Evolutionary conservation across 2,797 vertebrate species (phyloP).

Genomic region (Chiroxiphia lanceolata): DNA sequence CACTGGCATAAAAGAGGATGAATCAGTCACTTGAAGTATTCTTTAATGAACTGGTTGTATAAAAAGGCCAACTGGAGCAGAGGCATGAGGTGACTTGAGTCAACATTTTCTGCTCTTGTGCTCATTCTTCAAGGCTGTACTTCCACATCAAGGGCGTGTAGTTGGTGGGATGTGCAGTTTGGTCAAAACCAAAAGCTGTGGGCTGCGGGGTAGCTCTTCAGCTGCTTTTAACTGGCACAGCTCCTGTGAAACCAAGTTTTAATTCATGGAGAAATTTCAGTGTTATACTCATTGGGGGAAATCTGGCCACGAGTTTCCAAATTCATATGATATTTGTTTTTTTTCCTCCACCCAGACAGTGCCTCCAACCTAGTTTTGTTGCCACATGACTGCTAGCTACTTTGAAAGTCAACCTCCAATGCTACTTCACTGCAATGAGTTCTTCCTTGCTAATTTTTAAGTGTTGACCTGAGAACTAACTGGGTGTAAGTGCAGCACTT

Average conservation of each 20-base stretch:
- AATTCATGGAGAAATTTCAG: background rate
- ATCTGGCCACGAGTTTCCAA: background rate
- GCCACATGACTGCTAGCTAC: background rate
- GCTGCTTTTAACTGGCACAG: background rate
- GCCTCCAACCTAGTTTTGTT: background rate
- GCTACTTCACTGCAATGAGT: background rate
- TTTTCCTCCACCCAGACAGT: conserved; percentile 13
- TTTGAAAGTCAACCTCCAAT: background rate
- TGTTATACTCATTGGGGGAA: background rate
- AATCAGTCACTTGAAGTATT: conserved; percentile 20
- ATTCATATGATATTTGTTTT: background rate
- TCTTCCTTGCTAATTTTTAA: background rate
- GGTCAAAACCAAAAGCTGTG: background rate
- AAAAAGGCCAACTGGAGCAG: background rate
- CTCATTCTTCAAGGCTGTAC: background rate
- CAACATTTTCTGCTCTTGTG: conserved; percentile 12
- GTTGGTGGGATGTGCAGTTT: background rate
- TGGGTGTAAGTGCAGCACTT: background rate
- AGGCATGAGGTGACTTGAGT: background rate
- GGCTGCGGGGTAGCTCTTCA: background rate
- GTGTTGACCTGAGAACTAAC: background rate
- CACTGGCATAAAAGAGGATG: background rate
- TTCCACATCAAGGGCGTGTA: background rate
- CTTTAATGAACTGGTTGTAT: conserved; percentile 1
- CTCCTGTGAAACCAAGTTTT: background rate